Evolutionary conservation across 2,888 invertebrate genomes (phyloP), one percentile per base, ranked within the genome.

Genomic region (Aporophyla lueneburgensis): DNA sequence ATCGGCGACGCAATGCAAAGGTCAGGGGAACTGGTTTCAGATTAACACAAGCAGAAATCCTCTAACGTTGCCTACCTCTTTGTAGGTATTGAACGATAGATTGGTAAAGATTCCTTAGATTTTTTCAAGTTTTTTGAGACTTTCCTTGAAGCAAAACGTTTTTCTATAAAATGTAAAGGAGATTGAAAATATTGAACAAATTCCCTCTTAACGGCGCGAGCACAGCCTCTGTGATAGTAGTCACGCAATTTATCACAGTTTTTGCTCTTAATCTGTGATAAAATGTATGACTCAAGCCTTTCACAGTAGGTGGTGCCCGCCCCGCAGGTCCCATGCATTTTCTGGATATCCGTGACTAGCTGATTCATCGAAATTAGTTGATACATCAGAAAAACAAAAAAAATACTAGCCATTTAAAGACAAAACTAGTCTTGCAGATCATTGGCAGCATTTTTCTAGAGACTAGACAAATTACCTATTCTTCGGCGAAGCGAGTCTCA

Each of bases 11-110:
- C 78, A 71, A 80, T 66, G 69, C 68, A 89, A 89, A 89, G 89
- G 89, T 89, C 89, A 85, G 75, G 72, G 67, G 70, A 86, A 89
- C 89, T 82, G 80, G 88, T 87, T 87, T 65, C 63, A 49, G 75
- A 71, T 75, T 74, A 74, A 69, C 63, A 74, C 53, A 33, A 68
- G 54, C 59, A 49, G 58, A 66, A 74, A 77, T 79, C 72, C 63
- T 88, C 81, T 69, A 76, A 71, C 62, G 40, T 75, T 51, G 72
- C 66, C 71, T 65, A 78, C 56, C 62, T 66, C 68, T 65, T 33
- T 21, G 24, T 40, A 63, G 49, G 43, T 33, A 49, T 74, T 46
- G 14, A 69, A 16, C 24, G 46, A 69, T 63, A 49, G 16, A 68
- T 49, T 51, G 6, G 58, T 49, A 49, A 49, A 65, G 16, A 63